phyloP scores from a whole-genome alignment of 2,797 vertebrate species.

The Poecilia picta region DNA sequence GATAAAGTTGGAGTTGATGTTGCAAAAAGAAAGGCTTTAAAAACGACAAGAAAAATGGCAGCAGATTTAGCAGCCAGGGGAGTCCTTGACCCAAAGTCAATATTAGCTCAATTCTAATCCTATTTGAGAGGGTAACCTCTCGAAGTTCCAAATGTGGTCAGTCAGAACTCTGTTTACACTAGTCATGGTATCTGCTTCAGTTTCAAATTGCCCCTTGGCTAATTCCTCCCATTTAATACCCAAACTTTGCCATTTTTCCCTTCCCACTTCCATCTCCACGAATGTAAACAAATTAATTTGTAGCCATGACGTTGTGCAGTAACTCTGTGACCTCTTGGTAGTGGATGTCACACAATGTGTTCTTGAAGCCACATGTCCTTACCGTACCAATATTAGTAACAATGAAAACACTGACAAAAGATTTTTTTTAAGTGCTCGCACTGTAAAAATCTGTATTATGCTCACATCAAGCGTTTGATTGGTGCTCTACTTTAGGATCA shows the following conservation, averaged over 20 bases:
- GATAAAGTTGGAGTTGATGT: slow-evolving; percentile 46
- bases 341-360: background rate
- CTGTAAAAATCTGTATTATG: background rate
- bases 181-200: slow-evolving; percentile 39
- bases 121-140: slow-evolving; percentile 57
- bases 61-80: slow-evolving; percentile 40
- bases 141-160: slow-evolving; percentile 49
- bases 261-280: background rate
- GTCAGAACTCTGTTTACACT: slow-evolving; percentile 43
- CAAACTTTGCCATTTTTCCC: background rate
- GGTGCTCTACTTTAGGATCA: background rate
- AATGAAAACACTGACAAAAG: background rate
- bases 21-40: slow-evolving; percentile 28
- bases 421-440: background rate
- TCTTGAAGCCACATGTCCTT: background rate
- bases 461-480: background rate
- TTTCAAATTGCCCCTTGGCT: background rate
- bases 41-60: slow-evolving; percentile 40
- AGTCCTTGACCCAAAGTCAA: slow-evolving; percentile 60
- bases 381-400: background rate
- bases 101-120: slow-evolving; percentile 69
- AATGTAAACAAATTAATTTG: background rate
- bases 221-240: background rate
- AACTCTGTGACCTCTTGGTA: background rate
- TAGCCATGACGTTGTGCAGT: background rate